phyloP scores from a whole-genome alignment of 2,888 invertebrate species.

The Tipula lateralis region DNA sequence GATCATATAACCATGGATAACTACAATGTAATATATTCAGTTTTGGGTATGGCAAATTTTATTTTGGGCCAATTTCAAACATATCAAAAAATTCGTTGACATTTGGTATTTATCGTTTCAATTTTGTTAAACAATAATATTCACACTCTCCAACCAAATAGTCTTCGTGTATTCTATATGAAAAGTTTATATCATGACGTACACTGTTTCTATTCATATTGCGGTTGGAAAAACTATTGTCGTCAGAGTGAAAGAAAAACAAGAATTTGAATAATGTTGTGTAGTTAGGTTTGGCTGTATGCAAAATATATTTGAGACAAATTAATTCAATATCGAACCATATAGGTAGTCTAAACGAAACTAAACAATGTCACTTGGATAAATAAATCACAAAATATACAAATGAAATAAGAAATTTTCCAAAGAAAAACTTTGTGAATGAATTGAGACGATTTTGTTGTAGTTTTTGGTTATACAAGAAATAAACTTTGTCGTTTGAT shows the following conservation, averaged over 20 bases:
- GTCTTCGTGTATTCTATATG: background rate
- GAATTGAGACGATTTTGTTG: background rate
- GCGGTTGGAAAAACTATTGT: background rate
- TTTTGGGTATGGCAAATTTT: background rate
- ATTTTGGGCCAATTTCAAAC: background rate
- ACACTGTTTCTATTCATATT: background rate
- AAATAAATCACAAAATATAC: background rate
- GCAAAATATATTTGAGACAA: background rate
- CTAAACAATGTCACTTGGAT: background rate
- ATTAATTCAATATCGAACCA: background rate
- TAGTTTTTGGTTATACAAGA: too few relatives aligned
- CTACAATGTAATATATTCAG: background rate
- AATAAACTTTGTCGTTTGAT: background rate
- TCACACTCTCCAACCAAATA: background rate
- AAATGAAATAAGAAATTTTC: background rate
- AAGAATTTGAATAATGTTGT: background rate
- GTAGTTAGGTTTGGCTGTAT: background rate
- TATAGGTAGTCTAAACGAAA: background rate
- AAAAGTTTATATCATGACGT: background rate
- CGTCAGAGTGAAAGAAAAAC: background rate
- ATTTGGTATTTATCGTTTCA: background rate
- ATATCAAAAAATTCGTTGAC: background rate
- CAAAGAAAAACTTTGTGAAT: constrained; percentile 1
- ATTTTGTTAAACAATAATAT: background rate
- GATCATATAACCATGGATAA: background rate